Conservation (phyloP, 2,113 vertebrate genomes). For the Garra rufa region DNA sequence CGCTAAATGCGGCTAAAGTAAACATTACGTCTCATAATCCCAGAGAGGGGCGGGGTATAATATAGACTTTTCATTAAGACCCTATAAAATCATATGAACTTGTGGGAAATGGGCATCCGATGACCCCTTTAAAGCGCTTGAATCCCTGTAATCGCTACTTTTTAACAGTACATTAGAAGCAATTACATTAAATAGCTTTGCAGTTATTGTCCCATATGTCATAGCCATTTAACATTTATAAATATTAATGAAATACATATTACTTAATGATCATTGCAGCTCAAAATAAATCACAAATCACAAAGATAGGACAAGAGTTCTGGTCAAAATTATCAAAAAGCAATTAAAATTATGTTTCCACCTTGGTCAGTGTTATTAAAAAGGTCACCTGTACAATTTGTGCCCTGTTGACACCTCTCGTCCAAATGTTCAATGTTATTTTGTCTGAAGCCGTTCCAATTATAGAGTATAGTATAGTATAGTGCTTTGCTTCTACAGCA, state of each 20-base stretch:
- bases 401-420: conserved; percentile 20
- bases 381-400: neutral
- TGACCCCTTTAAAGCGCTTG: no score
- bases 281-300: neutral
- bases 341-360: neutral
- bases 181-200: neutral
- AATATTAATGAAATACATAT: neutral
- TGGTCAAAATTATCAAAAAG: no score
- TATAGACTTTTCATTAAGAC: no score
- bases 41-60: no score
- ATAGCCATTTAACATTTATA: neutral
- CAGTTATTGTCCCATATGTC: neutral
- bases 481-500: neutral
- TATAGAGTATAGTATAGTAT: no score
- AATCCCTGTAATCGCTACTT: no score
- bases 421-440: conserved; percentile 17
- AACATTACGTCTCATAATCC: no score
- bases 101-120: no score
- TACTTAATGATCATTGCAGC: neutral
- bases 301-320: neutral
- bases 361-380: neutral
- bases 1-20: no score
- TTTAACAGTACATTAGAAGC: no score
- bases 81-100: no score
- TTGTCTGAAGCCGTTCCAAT: neutral